Evolutionary conservation across 2,888 invertebrate genomes (phyloP), one percentile per base, ranked within the genome.

Genomic region (Pseudococcus longispinus): DNA sequence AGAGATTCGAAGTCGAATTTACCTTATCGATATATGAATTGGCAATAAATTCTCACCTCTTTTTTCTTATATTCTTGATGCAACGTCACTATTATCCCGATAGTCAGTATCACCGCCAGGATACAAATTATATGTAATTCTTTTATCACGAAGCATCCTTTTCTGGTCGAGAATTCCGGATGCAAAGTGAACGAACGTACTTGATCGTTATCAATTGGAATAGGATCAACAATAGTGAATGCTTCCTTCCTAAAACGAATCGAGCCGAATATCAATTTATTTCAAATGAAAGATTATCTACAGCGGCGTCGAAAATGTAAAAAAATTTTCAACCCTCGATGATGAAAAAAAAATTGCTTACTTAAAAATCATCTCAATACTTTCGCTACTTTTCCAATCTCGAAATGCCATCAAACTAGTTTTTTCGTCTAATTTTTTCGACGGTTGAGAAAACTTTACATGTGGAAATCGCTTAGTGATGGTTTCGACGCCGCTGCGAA

Each of bases 191-290:
- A 80, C 77, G 77, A 80, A 80, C 77, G 77, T 29, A 42, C 29
- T 20, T 23, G 77, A 42, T 80, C 77, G 42, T 42, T 23, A 13
- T 80, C 77, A 80, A 42, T 37, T 20, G 84, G 37, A n/a, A 44
- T 85, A 13, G 70, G 85, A 85, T 85, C 85, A 9, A 85, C 70
- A 18, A 85, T 70, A 1, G 85, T 74, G 42, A 85, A 85, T 8
- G 85, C 18, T 20, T 85, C 70, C n/a, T 46, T 85, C 85, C 85
- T 85, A 42, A 70, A 46, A 46, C 13, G 11, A 46, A 46, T 11
- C 15, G 44, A 46, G 3, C 37, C 37, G 44, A 15, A 46, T 15
- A 46, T 46, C 9, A 15, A 46, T 46, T 46, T 11, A 46, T 46
- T 46, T 3, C 13, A 46, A 80, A 32, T 11, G 8, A 29, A 29